Conservation (phyloP, 2,888 invertebrate genomes). For the Loripinus fragilis region DNA sequence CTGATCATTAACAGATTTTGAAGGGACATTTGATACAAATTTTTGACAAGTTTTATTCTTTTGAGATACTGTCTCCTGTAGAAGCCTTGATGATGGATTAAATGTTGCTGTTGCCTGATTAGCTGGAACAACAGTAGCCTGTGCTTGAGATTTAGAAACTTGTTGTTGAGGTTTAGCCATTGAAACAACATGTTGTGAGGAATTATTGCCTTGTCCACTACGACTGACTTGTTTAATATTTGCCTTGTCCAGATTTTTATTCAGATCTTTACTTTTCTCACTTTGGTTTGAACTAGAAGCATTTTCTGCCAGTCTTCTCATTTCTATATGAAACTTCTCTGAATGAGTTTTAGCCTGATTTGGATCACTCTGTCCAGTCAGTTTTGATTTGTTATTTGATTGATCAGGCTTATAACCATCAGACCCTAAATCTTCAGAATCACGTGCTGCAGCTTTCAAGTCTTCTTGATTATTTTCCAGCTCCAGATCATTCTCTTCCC, state of each 20-base stretch:
- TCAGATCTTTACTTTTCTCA: slow-evolving; percentile 21
- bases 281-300: neutral
- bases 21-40: slow-evolving; percentile 40
- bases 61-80: slow-evolving; percentile 56
- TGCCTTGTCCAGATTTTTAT: neutral
- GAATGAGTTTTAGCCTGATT: neutral
- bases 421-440: no score
- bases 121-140: neutral
- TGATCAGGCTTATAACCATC: neutral
- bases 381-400: neutral
- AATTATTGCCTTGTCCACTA: neutral
- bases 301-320: slow-evolving; percentile 4
- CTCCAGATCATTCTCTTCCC: neutral
- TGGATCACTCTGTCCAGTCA: neutral
- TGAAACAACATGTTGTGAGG: neutral
- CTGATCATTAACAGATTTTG: slow-evolving; percentile 13
- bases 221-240: neutral
- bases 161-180: neutral
- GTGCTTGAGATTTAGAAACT: neutral
- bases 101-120: neutral
- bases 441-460: neutral
- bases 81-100: slow-evolving; percentile 40
- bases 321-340: slow-evolving; percentile 9
- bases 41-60: slow-evolving; percentile 55
- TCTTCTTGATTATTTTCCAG: neutral